Evolutionary conservation across 2,888 invertebrate species (phyloP).

Genomic region (Anoplius nigerrimus): DNA sequence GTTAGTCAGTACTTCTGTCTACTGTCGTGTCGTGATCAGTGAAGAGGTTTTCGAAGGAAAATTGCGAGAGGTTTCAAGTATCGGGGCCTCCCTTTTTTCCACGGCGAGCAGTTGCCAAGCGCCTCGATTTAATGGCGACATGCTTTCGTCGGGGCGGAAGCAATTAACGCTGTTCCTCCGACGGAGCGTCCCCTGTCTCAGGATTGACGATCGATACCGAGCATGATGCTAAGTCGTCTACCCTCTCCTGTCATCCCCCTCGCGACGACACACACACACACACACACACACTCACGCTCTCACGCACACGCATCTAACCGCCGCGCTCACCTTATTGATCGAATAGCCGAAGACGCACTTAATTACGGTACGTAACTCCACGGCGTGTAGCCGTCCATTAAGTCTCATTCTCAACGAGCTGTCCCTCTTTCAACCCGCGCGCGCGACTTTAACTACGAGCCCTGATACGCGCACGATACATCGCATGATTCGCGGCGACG

Average conservation of each 20-base stretch:
- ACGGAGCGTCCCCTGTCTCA: constrained; percentile 36
- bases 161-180: constrained; percentile 50
- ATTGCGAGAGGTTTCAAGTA: constrained; percentile 8
- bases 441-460: too few relatives aligned
- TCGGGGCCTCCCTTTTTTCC: background rate
- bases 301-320: too few relatives aligned
- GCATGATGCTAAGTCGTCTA: constrained; percentile 42
- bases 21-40: background rate
- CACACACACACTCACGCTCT: too few relatives aligned
- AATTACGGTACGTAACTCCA: constrained; percentile 28
- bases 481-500: too few relatives aligned
- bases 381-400: too few relatives aligned
- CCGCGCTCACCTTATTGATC: constrained; percentile 45
- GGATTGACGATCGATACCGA: constrained; percentile 51
- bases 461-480: too few relatives aligned
- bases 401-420: too few relatives aligned
- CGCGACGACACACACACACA: too few relatives aligned
- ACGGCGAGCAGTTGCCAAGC: constrained; percentile 12
- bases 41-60: constrained; percentile 1
- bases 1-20: background rate
- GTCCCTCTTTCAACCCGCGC: too few relatives aligned
- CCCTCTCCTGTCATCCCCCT: constrained; percentile 11
- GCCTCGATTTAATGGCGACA: constrained; percentile 45
- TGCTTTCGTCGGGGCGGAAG: constrained; percentile 50
- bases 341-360: constrained; percentile 28